Conservation (phyloP, 2,888 invertebrate genomes). For the Sympetrum striolatum region DNA sequence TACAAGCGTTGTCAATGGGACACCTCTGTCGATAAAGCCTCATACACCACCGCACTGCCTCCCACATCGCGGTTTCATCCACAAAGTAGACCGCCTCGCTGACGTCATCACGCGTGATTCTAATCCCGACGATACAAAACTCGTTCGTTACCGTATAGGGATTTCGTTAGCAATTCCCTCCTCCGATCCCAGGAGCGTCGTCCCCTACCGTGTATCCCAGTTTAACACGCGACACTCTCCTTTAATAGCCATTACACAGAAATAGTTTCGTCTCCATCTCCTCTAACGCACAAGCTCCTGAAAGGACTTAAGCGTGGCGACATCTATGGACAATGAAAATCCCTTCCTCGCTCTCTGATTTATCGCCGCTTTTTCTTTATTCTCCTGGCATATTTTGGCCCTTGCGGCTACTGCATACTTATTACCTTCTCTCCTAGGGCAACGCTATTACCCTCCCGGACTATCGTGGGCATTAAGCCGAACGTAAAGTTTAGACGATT, state of each 20-base stretch:
- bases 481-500: not conserved
- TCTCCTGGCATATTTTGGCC: not conserved
- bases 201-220: constrained; percentile 25
- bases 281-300: not conserved
- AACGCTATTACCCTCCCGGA: not conserved
- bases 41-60: not conserved
- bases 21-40: not conserved
- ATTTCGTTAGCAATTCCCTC: not conserved
- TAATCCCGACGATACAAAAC: not conserved
- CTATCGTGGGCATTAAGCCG: not conserved
- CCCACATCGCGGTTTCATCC: not conserved
- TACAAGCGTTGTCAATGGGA: not conserved
- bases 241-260: constrained; percentile 35
- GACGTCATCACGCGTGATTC: not conserved
- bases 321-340: not conserved
- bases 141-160: not conserved
- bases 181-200: not conserved
- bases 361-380: not conserved
- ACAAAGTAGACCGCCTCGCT: not conserved
- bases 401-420: not conserved
- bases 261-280: constrained; percentile 10
- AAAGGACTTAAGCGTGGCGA: not conserved
- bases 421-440: not conserved
- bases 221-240: constrained; percentile 11
- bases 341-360: not conserved